phyloP scores from a whole-genome alignment of 1,140 invertebrate species.

The Subanguina moxae region DNA sequence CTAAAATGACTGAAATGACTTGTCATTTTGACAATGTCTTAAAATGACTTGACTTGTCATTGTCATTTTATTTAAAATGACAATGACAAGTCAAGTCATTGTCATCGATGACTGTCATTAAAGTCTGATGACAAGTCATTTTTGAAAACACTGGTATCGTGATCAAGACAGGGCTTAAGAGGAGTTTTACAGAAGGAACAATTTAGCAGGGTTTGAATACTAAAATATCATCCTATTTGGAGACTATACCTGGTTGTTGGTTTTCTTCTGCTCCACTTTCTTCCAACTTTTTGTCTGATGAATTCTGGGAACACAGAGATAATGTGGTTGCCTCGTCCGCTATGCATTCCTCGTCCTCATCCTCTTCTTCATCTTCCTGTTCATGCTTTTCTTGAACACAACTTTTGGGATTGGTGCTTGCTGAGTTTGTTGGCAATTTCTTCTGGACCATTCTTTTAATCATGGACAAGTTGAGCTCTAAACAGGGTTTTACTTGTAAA shows the following conservation, averaged over 20 bases:
- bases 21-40: too few species aligned
- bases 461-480: constrained; percentile 44
- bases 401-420: constrained; percentile 60
- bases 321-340: constrained; percentile 12
- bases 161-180: too few species aligned
- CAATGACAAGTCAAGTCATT: too few species aligned
- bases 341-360: constrained; percentile 12
- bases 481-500: not conserved
- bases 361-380: constrained; percentile 47
- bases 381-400: constrained; percentile 5
- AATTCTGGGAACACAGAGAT: not conserved
- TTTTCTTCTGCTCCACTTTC: not conserved
- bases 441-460: constrained; percentile 50
- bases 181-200: too few species aligned
- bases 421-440: constrained; percentile 30
- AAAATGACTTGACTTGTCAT: too few species aligned
- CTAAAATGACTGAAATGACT: too few species aligned
- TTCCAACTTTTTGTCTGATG: constrained; percentile 17
- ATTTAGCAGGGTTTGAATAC: too few species aligned
- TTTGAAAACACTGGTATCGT: too few species aligned
- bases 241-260: not conserved
- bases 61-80: too few species aligned
- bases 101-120: too few species aligned
- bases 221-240: too few species aligned
- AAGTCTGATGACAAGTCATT: too few species aligned